Evolutionary conservation across 2,797 vertebrate genomes (phyloP).

Genomic region (Pagetopsis macropterus): DNA sequence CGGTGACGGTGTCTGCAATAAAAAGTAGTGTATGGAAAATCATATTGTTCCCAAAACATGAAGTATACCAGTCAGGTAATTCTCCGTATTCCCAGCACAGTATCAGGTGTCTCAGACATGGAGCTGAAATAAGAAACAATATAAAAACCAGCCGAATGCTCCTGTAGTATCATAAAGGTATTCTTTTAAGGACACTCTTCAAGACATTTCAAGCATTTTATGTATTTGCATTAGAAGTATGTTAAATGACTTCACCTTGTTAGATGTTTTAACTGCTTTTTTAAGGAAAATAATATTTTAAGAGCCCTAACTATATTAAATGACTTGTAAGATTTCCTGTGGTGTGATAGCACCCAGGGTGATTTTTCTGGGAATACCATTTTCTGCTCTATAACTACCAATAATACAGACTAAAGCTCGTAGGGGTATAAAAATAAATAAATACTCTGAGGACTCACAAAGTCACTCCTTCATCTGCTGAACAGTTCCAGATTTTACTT

Average conservation of each 20-base stretch:
- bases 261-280: constrained; percentile 26
- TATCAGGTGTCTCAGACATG: constrained; percentile 6
- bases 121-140: constrained; percentile 11
- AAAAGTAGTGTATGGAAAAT: constrained; percentile 35
- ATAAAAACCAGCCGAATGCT: constrained; percentile 15
- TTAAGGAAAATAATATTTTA: constrained; percentile 63
- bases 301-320: constrained; percentile 69
- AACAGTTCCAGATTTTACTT: constrained; percentile 77
- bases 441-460: constrained; percentile 76
- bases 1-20: constrained; percentile 41
- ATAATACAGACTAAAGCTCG: constrained; percentile 73
- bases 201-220: constrained; percentile 28
- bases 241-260: constrained; percentile 31
- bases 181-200: constrained; percentile 1
- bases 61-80: constrained; percentile 10
- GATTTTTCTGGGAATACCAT: constrained; percentile 78
- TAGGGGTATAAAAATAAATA: constrained; percentile 74
- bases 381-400: constrained; percentile 78
- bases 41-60: constrained; percentile 9
- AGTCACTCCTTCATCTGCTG: constrained; percentile 74
- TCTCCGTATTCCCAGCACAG: not conserved
- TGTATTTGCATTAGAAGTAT: constrained; percentile 11
- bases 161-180: not conserved
- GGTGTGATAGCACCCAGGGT: constrained; percentile 66
- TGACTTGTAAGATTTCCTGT: constrained; percentile 74